These are phyloP conservation scores for Gadopsis marmoratus DNA, from an alignment of 2,797 vertebrate species.

Conservation along the genomic window DNA sequence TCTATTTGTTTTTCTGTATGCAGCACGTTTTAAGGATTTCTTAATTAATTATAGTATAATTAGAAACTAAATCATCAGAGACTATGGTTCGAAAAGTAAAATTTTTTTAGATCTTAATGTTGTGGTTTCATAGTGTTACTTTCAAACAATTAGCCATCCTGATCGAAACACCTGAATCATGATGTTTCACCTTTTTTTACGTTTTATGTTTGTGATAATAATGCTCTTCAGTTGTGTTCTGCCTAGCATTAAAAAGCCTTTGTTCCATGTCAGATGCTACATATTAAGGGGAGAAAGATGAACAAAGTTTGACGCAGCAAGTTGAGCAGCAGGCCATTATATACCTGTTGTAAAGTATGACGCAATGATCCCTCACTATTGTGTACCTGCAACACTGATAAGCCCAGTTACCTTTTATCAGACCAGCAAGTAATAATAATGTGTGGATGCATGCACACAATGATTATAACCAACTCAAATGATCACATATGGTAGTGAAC, in stretches of 20 bases:
- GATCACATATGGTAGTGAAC: neutral
- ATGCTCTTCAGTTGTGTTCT: neutral
- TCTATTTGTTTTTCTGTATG: neutral
- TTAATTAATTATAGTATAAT: neutral
- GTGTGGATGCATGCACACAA: neutral
- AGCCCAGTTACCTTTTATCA: slow-evolving; percentile 17
- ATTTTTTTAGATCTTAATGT: neutral
- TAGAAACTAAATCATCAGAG: neutral
- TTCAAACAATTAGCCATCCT: neutral
- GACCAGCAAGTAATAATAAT: slow-evolving; percentile 5
- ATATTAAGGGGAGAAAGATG: neutral
- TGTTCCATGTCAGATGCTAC: neutral
- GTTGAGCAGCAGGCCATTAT: neutral
- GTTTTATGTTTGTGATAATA: neutral
- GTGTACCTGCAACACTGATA: neutral
- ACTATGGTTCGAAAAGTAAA: neutral
- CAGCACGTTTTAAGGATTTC: neutral
- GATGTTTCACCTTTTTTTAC: neutral
- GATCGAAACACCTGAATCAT: neutral
- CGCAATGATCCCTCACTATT: neutral
- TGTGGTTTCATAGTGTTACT: neutral
- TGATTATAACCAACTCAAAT: neutral
- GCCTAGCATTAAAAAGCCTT: too few relatives aligned
- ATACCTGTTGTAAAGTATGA: slow-evolving; percentile 15
- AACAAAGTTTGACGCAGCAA: neutral